phyloP scores from a whole-genome alignment of 2,888 invertebrate genomes.

The Cerastis rubricosa region DNA sequence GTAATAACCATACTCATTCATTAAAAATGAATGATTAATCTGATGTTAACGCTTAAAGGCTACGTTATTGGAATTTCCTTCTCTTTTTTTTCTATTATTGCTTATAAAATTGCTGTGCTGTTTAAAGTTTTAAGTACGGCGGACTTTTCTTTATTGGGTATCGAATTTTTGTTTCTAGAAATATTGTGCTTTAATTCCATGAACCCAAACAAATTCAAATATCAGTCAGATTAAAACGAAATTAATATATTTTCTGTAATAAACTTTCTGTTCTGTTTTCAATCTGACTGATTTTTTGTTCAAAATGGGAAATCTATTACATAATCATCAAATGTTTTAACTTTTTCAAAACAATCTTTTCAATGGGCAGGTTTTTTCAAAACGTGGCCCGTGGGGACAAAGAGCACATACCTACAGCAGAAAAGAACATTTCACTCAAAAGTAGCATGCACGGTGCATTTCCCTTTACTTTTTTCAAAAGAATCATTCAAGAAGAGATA shows the following conservation, averaged over 20 bases:
- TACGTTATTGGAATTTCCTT: slow-evolving; percentile 76
- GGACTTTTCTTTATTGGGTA: slow-evolving; percentile 33
- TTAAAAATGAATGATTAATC: too few species aligned
- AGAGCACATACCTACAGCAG: background rate
- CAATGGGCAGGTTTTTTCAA: background rate
- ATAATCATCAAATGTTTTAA: background rate
- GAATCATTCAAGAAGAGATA: slow-evolving; percentile 61
- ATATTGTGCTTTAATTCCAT: background rate
- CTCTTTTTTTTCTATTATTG: slow-evolving; percentile 72
- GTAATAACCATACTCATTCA: too few species aligned
- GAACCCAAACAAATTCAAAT: too few species aligned
- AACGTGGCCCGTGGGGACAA: background rate
- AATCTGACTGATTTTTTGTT: too few species aligned
- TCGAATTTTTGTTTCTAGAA: slow-evolving; percentile 5
- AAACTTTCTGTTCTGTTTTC: too few species aligned
- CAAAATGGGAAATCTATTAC: background rate
- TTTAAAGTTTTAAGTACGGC: slow-evolving; percentile 64
- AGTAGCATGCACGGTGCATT: slow-evolving; percentile 39
- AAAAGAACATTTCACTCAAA: slow-evolving; percentile 15
- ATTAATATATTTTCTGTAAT: too few species aligned
- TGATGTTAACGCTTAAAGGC: too few species aligned
- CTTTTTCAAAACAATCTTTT: background rate
- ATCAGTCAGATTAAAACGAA: too few species aligned
- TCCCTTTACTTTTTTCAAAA: slow-evolving; percentile 28
- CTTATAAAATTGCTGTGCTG: slow-evolving; percentile 70